These are phyloP conservation scores for Hyles vespertilio DNA, from an alignment of 1,140 invertebrate species.

Conservation along the genomic window DNA sequence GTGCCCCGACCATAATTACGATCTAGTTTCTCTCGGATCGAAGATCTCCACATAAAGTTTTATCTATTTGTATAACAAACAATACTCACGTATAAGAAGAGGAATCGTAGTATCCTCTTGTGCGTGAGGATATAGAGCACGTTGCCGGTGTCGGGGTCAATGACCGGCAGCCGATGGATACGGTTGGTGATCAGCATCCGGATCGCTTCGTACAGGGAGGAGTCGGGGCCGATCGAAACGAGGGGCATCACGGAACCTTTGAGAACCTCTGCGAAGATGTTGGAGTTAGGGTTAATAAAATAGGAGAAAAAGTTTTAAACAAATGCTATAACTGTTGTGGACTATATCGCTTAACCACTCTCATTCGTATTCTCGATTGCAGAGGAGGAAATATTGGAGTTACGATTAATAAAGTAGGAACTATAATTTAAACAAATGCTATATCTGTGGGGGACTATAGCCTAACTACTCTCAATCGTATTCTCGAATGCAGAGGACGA, in stretches of 20 bases:
- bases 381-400: slow-evolving; percentile 3
- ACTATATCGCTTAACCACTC: no score
- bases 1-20: no score
- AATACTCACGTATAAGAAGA: slow-evolving; percentile 97
- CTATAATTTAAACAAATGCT: no score
- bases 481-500: no score
- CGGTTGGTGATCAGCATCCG: slow-evolving; percentile 93
- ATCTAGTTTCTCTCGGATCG: no score
- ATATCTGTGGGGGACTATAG: no score
- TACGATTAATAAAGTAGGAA: no score
- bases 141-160: slow-evolving; percentile 96
- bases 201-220: slow-evolving; percentile 95
- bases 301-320: neutral
- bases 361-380: no score
- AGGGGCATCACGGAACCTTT: slow-evolving; percentile 88
- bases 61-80: neutral
- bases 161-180: slow-evolving; percentile 98
- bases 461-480: no score
- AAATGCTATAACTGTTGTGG: neutral
- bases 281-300: neutral
- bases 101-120: slow-evolving; percentile 98
- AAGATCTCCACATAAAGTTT: neutral
- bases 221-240: slow-evolving; percentile 91
- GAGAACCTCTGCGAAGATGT: slow-evolving; percentile 82
- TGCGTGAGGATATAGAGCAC: slow-evolving; percentile 99